Base-by-base conservation (phyloP, 2,888 invertebrate species). In the Malthinus flaveolus region DNA sequence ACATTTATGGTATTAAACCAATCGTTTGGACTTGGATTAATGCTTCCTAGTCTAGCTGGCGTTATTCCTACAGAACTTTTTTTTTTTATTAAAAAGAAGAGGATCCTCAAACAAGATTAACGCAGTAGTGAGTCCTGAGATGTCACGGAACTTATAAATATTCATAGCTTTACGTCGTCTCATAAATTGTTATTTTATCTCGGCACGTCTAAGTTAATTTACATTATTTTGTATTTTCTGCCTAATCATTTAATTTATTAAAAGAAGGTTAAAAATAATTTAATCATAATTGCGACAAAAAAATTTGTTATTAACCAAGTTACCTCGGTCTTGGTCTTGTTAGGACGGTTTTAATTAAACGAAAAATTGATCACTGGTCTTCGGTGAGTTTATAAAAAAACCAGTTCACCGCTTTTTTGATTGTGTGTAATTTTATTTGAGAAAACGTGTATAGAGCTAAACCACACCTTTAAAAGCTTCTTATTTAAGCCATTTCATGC, bases 71-170 rank as follows among this genome's bases (percentile, higher is more conserved):
- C 9, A n/a, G 31, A 23, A 10, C 33, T 36, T 15, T 23, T 11
- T 36, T 15, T 36, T 37, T 15, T 15, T 34, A 23, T 23, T 23
- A 23, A 23, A 23, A 23, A 23, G 5, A 23, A 23, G 23, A 23
- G 23, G 23, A 23, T 23, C 23, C 23, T 23, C 23, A 23, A 23
- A 37, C 23, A 49, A 49, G 15, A 13, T 37, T 15, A 42, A 23
- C 35, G 35, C 15, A 32, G 12, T 32, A 32, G 10, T 36, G 36
- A 31, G 32, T 44, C 44, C 33, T 7, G 36, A 9, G 52, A 52
- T 46, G 45, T 42, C 46, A 35, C 36, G 36, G 35, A 42, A 51
- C 46, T 34, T 46, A 56, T 56, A 56, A 56, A 56, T 56, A 56
- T 56, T 56, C 56, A 56, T 56, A 36, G 34, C 32, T 15, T 32